phyloP scores from a whole-genome alignment of 2,888 invertebrate species.

The Brachylomia viminalis region DNA sequence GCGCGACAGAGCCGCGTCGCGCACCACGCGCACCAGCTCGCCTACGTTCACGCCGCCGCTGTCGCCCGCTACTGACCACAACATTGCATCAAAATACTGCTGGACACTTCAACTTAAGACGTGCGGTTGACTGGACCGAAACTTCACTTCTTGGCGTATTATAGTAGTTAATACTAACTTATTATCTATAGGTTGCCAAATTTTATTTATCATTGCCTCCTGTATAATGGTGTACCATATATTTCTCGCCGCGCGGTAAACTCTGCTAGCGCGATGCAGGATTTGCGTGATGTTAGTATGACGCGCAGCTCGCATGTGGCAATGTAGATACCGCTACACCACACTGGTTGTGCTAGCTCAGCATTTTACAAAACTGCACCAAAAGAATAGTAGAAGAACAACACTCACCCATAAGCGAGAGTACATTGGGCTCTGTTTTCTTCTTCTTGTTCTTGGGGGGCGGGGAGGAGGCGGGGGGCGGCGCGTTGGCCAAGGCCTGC shows the following conservation, averaged over 20 bases:
- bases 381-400: not conserved
- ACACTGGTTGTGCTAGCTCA: no score
- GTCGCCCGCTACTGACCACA: slow-evolving; percentile 90
- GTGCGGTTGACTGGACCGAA: not conserved
- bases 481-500: slow-evolving; percentile 77
- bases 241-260: no score
- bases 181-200: not conserved
- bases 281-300: no score
- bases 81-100: slow-evolving; percentile 8
- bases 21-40: slow-evolving; percentile 93
- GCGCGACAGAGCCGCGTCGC: slow-evolving; percentile 95
- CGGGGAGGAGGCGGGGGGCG: slow-evolving; percentile 74
- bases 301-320: no score
- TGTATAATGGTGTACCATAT: no score
- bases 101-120: not conserved
- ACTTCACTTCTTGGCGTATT: not conserved
- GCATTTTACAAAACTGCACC: not conserved
- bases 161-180: not conserved
- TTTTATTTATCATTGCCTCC: not conserved
- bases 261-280: no score
- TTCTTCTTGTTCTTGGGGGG: slow-evolving; percentile 85
- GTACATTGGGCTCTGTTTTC: slow-evolving; percentile 84
- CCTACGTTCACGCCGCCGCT: slow-evolving; percentile 93
- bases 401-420: slow-evolving; percentile 84
- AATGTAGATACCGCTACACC: no score